Percentiles rank a stretch among this genome's conserved stretches.
Conservation (phyloP, 2,113 vertebrate species). For the Dipodomys merriami region DNA sequence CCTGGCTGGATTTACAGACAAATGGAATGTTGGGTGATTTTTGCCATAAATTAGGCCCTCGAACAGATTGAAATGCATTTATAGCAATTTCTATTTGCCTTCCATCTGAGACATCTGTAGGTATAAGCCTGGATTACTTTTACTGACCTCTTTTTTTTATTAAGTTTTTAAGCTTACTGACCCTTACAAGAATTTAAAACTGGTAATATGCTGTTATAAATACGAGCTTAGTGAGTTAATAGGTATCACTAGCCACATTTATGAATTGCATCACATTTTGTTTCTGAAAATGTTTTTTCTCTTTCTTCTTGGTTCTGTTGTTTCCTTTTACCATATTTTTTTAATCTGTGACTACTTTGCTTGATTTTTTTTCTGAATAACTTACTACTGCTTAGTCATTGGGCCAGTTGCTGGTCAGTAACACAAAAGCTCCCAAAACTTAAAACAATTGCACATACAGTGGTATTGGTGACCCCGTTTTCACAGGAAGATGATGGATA, state of each 20-base stretch:
- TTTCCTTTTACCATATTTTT: neutral
- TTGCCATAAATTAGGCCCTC: neutral
- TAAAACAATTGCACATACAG: neutral
- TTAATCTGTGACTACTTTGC: neutral
- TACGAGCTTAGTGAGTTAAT: conserved; percentile 9
- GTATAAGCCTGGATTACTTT: neutral
- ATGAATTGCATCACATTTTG: conserved; percentile 31
- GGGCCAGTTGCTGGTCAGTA: neutral
- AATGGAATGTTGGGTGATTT: conserved; percentile 37
- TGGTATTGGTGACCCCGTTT: neutral
- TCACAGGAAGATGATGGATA: neutral
- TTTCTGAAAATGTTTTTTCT: conserved; percentile 31
- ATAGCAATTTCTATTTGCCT: neutral
- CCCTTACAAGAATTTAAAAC: conserved; percentile 16
- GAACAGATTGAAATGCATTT: conserved; percentile 10
- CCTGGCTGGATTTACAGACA: neutral
- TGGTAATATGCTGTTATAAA: neutral
- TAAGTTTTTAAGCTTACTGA: no score
- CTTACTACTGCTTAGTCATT: conserved; percentile 27
- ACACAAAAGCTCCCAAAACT: neutral
- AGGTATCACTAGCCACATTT: neutral
- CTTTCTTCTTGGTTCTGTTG: neutral
- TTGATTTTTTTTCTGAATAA: conserved; percentile 18
- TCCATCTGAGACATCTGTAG: neutral
- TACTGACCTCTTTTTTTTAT: neutral